A percentile compares a stretch with the other conserved stretches of the same genome.
These are phyloP conservation scores for Hirtodrosophila confusa DNA, from an alignment of 2,888 invertebrate genomes.

Conservation along the genomic window DNA sequence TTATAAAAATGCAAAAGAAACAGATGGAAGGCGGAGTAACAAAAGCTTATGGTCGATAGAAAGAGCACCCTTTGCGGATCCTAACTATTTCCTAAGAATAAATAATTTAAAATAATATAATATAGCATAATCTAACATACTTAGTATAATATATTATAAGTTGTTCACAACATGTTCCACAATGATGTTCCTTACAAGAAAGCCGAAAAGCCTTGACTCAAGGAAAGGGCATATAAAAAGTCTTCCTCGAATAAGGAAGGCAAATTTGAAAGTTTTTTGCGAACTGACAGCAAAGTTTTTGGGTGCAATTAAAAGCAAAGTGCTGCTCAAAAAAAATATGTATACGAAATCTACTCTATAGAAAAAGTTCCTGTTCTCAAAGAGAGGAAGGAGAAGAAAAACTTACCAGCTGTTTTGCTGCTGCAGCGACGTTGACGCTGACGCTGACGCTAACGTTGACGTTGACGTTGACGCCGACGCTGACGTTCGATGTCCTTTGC, in stretches of 20 bases:
- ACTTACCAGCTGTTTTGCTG: constrained; percentile 54
- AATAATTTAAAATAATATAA: too few relatives aligned
- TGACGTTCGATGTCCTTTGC: constrained; percentile 24
- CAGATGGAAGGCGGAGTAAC: neutral
- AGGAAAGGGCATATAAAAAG: constrained; percentile 7
- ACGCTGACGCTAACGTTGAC: constrained; percentile 14
- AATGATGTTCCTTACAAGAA: neutral
- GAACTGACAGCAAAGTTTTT: constrained; percentile 26
- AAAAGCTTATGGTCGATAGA: neutral
- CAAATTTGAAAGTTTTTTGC: constrained; percentile 20
- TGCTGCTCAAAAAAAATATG: constrained; percentile 29
- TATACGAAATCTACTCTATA: constrained; percentile 11
- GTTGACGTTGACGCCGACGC: constrained; percentile 12
- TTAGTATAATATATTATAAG: too few relatives aligned
- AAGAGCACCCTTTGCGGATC: constrained; percentile 1
- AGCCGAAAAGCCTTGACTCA: neutral
- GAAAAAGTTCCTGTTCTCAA: constrained; percentile 18
- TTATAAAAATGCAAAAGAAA: constrained; percentile 19
- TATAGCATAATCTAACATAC: too few relatives aligned
- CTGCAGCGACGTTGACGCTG: constrained; percentile 42
- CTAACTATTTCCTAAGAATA: too few relatives aligned
- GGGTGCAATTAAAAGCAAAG: constrained; percentile 49
- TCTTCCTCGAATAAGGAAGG: constrained; percentile 8
- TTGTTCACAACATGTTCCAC: too few relatives aligned
- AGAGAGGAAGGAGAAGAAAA: constrained; percentile 6